Evolutionary conservation across 2,113 vertebrate species (phyloP).

Genomic region (Embiotoca jacksoni): DNA sequence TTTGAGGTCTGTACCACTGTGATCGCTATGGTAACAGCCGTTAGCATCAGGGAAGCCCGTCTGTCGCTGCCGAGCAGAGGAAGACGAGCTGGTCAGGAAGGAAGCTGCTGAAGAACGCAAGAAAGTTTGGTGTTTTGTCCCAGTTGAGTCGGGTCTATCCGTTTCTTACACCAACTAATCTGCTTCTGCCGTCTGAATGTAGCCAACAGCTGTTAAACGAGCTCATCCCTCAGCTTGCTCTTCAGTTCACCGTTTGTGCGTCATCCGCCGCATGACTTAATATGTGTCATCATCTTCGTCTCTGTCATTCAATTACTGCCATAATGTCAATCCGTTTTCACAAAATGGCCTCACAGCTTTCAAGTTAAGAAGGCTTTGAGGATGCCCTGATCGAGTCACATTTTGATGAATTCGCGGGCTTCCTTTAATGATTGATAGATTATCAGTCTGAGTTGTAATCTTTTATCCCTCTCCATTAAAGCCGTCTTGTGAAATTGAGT

Average conservation of each 20-base stretch:
- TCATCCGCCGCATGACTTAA: constrained; percentile 7
- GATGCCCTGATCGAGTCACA: not conserved
- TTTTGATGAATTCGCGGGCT: constrained; percentile 29
- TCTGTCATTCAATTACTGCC: constrained; percentile 16
- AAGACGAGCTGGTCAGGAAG: not conserved
- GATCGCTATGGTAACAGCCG: constrained; percentile 35
- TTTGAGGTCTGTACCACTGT: not conserved
- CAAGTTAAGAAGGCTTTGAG: not conserved
- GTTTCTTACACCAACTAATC: not conserved
- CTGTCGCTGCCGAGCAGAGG: constrained; percentile 17
- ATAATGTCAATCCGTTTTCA: constrained; percentile 19
- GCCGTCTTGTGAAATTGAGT: not conserved
- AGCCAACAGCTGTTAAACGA: too few relatives aligned
- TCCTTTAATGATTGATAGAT: constrained; percentile 31
- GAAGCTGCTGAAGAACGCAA: too few relatives aligned
- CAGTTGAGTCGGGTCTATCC: not conserved
- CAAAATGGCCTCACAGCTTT: constrained; percentile 7
- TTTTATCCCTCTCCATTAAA: constrained; percentile 11
- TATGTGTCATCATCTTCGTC: constrained; percentile 28
- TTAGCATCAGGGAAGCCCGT: constrained; percentile 8
- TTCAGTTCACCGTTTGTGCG: not conserved
- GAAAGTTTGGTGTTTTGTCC: not conserved
- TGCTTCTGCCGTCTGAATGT: not conserved
- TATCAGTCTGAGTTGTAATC: constrained; percentile 10
- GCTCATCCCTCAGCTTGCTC: not conserved